phyloP scores from a whole-genome alignment of 2,888 invertebrate genomes.

The Gymnoscelis rufifasciata region DNA sequence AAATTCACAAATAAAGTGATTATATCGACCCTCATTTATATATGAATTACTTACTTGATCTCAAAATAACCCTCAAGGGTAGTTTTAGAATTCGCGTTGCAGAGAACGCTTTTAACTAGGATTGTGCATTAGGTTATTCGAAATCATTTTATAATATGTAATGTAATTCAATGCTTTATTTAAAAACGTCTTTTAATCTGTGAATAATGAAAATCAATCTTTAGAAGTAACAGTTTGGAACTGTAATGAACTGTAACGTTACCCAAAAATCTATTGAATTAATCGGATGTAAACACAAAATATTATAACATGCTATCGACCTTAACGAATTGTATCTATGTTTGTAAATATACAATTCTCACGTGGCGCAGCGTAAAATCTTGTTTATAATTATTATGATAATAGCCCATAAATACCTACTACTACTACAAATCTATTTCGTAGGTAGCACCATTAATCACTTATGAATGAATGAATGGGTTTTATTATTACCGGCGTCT shows the following conservation, averaged over 20 bases:
- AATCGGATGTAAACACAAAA: slow-evolving; percentile 13
- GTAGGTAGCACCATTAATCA: slow-evolving; percentile 74
- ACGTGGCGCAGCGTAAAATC: slow-evolving; percentile 73
- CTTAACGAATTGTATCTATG: slow-evolving; percentile 31
- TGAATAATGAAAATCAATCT: too few species aligned
- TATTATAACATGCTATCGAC: slow-evolving; percentile 14
- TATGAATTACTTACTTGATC: slow-evolving; percentile 9
- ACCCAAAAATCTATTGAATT: slow-evolving; percentile 1
- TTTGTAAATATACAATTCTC: slow-evolving; percentile 55
- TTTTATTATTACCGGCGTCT: slow-evolving; percentile 69
- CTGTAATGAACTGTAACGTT: not conserved
- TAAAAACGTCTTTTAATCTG: too few species aligned
- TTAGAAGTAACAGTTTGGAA: too few species aligned
- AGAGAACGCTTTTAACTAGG: too few species aligned
- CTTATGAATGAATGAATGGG: slow-evolving; percentile 73
- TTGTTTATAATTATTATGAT: slow-evolving; percentile 77
- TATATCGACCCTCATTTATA: slow-evolving; percentile 5
- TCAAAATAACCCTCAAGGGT: slow-evolving; percentile 15
- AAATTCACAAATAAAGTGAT: not conserved
- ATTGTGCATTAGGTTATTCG: too few species aligned
- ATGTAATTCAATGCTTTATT: too few species aligned
- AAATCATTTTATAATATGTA: too few species aligned
- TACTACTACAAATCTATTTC: slow-evolving; percentile 67
- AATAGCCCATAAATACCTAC: slow-evolving; percentile 60
- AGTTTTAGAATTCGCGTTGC: too few species aligned